Percentiles rank a stretch among this genome's conserved stretches.
Conservation (phyloP, 2,113 vertebrate genomes). For the Lichenostomus cassidix region DNA sequence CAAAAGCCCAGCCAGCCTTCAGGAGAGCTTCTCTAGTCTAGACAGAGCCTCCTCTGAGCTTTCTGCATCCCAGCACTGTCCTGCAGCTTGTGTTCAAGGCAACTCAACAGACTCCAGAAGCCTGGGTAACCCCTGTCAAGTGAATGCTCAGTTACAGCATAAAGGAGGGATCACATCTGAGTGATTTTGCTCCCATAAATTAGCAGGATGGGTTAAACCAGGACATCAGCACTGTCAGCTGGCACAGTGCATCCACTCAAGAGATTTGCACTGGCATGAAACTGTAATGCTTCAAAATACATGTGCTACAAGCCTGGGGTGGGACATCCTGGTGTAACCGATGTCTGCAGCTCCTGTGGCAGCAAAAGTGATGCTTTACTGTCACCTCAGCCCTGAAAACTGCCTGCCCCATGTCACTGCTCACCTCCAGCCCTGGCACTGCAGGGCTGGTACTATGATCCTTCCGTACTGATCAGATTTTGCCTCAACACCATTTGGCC, state of each 20-base stretch:
- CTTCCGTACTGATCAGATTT: accelerated
- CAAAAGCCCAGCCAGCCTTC: neutral
- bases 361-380: neutral
- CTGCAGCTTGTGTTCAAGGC: neutral
- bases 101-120: neutral
- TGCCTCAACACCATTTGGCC: neutral
- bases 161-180: neutral
- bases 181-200: neutral
- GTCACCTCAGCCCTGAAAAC: neutral
- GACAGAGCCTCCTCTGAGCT: neutral
- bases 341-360: neutral
- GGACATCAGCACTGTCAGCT: neutral
- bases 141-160: neutral
- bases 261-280: neutral
- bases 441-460: accelerated
- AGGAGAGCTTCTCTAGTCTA: neutral
- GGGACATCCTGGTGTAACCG: accelerated
- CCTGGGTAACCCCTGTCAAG: neutral
- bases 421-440: neutral
- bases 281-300: neutral
- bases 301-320: neutral
- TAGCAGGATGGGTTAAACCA: neutral
- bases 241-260: neutral
- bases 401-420: accelerated
- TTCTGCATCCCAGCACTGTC: neutral